These are phyloP conservation scores for Beris chalybata DNA, from an alignment of 2,888 invertebrate genomes.

Conservation along the genomic window DNA sequence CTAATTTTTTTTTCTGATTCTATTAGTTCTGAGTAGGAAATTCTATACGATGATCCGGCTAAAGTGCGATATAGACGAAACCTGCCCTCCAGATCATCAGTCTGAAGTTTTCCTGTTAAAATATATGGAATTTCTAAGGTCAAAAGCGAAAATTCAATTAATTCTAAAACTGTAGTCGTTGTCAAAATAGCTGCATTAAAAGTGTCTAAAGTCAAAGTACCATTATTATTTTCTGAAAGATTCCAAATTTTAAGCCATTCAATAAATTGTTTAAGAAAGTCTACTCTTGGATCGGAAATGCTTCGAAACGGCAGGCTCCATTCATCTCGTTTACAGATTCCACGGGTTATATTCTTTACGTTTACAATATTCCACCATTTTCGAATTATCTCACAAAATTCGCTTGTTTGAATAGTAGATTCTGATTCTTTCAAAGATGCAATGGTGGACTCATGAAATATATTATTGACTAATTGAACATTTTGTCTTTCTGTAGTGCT, in stretches of 20 bases:
- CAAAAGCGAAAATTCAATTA: not conserved
- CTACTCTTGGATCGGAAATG: not conserved
- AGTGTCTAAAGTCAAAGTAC: not conserved
- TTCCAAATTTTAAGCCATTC: not conserved
- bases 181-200: constrained; percentile 1
- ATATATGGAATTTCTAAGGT: not conserved
- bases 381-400: not conserved
- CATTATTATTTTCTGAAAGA: not conserved
- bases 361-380: not conserved
- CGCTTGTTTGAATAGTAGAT: not conserved
- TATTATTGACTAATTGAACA: not conserved
- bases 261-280: not conserved
- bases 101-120: constrained; percentile 9
- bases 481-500: not conserved
- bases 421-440: not conserved
- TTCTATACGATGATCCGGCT: not conserved
- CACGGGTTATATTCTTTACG: not conserved
- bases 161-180: not conserved
- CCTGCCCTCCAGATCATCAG: constrained; percentile 4
- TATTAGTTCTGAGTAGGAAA: not conserved
- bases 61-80: constrained; percentile 10
- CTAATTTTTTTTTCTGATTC: constrained; percentile 1
- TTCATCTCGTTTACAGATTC: too few species aligned
- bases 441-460: constrained; percentile 1
- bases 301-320: too few species aligned